phyloP scores from a whole-genome alignment of 1,140 invertebrate genomes.

The Cotesia glomerata region DNA sequence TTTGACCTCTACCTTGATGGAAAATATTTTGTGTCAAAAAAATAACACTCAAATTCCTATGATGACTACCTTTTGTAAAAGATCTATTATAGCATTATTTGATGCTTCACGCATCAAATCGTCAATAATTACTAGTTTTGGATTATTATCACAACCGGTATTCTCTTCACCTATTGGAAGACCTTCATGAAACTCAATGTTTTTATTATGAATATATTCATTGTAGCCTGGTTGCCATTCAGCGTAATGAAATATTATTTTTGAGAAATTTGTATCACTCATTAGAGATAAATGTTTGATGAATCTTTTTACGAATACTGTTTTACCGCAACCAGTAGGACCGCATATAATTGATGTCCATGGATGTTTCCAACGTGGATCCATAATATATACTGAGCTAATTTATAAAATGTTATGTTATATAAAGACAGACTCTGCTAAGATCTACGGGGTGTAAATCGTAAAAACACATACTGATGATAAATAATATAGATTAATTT shows the following conservation, averaged over 20 bases:
- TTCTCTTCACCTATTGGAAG: constrained; percentile 8
- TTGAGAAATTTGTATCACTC: background rate
- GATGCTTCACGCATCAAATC: constrained; percentile 24
- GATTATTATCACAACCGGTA: background rate
- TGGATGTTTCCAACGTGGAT: constrained; percentile 28
- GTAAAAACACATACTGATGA: too few species aligned
- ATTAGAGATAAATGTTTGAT: constrained; percentile 1
- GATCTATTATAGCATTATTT: background rate
- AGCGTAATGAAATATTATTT: constrained; percentile 2
- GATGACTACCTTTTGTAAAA: background rate
- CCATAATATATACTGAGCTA: background rate
- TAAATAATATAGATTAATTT: too few species aligned
- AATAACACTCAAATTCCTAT: background rate
- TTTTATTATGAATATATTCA: background rate
- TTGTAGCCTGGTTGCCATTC: background rate
- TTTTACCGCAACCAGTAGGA: constrained; percentile 31
- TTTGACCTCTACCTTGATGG: background rate
- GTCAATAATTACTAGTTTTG: constrained; percentile 26
- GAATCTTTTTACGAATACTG: constrained; percentile 31
- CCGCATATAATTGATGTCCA: constrained; percentile 31
- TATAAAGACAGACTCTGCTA: background rate
- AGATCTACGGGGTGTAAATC: too few species aligned
- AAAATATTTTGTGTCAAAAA: background rate
- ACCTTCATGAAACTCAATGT: constrained; percentile 15
- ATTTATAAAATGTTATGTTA: background rate